Percentiles rank a stretch among this genome's conserved stretches.
phyloP scores from a whole-genome alignment of 2,797 vertebrate species.

The Phoeniculus purpureus region DNA sequence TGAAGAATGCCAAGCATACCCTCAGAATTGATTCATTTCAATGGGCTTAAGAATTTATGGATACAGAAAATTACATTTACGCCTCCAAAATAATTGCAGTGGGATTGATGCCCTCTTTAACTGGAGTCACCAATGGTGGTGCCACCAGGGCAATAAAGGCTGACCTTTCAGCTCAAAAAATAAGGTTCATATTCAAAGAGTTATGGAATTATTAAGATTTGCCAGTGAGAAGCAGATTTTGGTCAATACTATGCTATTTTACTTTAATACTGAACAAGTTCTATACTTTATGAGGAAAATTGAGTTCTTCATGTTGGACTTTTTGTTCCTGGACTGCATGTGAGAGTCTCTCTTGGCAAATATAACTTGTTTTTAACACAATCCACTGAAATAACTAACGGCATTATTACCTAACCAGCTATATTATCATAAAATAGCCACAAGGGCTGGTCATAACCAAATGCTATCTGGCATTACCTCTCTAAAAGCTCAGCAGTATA shows the following conservation, averaged over 20 bases:
- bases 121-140: background rate
- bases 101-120: background rate
- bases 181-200: background rate
- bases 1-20: background rate
- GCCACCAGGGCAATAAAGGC: background rate
- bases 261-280: background rate
- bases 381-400: background rate
- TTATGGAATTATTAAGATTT: background rate
- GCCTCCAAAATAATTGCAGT: background rate
- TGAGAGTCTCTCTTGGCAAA: background rate
- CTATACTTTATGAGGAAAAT: background rate
- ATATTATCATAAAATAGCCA: background rate
- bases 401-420: background rate
- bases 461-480: background rate
- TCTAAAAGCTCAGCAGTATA: background rate
- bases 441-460: background rate
- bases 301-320: background rate
- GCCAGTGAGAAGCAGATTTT: background rate
- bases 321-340: background rate
- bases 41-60: background rate
- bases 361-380: background rate
- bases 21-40: background rate
- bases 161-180: background rate
- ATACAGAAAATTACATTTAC: background rate
- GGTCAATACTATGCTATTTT: background rate